Conservation (phyloP, 1,140 invertebrate genomes). For the Phocides pigmalion region DNA sequence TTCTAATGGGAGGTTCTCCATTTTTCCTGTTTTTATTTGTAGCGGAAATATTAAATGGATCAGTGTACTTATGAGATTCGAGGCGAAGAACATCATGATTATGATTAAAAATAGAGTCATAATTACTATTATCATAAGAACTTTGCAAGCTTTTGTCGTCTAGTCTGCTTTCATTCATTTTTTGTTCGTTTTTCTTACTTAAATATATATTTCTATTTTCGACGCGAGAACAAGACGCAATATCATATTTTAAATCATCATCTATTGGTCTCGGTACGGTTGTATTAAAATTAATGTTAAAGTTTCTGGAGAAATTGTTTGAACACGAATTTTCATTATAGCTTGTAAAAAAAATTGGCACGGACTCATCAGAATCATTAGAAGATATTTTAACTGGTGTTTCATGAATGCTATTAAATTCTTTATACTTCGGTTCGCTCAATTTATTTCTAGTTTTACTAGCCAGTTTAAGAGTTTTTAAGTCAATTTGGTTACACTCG, state of each 20-base stretch:
- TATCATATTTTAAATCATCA: neutral
- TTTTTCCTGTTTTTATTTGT: neutral
- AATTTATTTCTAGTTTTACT: neutral
- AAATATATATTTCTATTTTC: neutral
- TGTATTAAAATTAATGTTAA: neutral
- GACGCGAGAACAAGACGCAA: neutral
- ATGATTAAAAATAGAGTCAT: conserved; percentile 9
- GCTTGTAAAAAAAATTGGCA: conserved; percentile 3
- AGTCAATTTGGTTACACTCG: no score
- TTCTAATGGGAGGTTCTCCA: neutral
- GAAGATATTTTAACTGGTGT: conserved; percentile 1
- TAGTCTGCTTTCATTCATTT: neutral
- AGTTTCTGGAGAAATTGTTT: neutral
- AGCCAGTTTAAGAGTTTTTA: neutral
- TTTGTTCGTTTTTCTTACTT: neutral
- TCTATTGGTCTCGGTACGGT: neutral
- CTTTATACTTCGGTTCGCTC: neutral
- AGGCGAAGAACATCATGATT: neutral
- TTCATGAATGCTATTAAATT: conserved; percentile 6
- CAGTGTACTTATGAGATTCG: neutral
- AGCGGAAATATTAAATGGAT: neutral
- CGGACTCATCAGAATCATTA: neutral
- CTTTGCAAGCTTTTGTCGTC: neutral
- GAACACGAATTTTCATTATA: neutral
- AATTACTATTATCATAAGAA: neutral